phyloP scores from a whole-genome alignment of 2,888 invertebrate species.

The Cheilosia vernalis region DNA sequence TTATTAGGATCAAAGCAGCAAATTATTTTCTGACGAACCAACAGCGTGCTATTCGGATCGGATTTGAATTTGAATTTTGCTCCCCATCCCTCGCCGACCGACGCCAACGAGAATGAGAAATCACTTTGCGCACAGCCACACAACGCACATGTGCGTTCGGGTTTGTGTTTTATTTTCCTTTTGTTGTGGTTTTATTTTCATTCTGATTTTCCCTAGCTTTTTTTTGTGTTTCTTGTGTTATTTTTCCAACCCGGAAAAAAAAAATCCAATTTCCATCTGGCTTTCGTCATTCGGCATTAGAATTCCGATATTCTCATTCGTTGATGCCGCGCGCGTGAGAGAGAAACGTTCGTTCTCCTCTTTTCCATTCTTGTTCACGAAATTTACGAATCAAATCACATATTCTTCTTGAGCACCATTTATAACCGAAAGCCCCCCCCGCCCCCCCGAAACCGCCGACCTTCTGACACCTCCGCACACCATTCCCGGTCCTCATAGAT shows the following conservation, averaged over 20 bases:
- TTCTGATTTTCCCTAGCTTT: not conserved
- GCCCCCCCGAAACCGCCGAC: no score
- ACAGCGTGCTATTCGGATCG: not conserved
- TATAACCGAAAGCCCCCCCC: slow-evolving; percentile 7
- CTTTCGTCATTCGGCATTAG: slow-evolving; percentile 45
- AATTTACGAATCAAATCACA: slow-evolving; percentile 32
- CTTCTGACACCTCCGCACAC: not conserved
- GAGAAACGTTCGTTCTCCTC: not conserved
- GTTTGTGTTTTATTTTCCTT: slow-evolving; percentile 16
- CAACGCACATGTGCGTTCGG: not conserved
- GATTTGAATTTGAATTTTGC: not conserved
- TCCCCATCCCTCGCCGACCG: not conserved
- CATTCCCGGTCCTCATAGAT: not conserved
- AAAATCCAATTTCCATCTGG: slow-evolving; percentile 41
- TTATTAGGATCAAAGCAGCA: slow-evolving; percentile 67
- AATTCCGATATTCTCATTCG: not conserved
- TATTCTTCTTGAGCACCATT: slow-evolving; percentile 14
- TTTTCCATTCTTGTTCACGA: not conserved
- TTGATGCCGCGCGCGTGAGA: not conserved
- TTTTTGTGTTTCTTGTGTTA: not conserved
- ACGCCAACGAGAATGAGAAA: not conserved
- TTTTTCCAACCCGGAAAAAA: slow-evolving; percentile 36
- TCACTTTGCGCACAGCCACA: slow-evolving; percentile 1
- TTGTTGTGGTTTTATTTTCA: slow-evolving; percentile 37
- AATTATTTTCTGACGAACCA: slow-evolving; percentile 32